Conservation (phyloP, 2,113 vertebrate species). For the Catharus fuscescens region DNA sequence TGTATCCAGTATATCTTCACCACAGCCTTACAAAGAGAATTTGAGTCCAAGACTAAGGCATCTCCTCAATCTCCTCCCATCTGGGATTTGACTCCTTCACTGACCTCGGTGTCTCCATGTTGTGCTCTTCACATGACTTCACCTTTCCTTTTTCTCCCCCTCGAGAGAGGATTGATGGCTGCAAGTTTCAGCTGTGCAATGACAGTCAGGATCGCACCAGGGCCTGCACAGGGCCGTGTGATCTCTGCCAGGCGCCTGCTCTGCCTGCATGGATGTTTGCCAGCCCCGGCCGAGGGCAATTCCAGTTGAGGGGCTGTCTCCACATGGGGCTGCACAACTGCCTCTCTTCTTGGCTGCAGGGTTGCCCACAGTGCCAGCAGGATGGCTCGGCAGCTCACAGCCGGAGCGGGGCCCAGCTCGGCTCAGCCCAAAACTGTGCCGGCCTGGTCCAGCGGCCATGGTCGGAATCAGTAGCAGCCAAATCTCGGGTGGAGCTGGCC, state of each 20-base stretch:
- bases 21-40: neutral
- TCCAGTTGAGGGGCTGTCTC: neutral
- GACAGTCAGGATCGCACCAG: rapidly evolving
- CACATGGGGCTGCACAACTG: neutral
- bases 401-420: neutral
- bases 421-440: no score
- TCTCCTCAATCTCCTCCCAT: neutral
- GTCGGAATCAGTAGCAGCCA: neutral
- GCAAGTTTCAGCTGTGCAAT: neutral
- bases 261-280: neutral
- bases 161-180: neutral
- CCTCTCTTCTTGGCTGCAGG: neutral
- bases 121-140: neutral
- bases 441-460: no score
- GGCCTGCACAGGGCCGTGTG: no score
- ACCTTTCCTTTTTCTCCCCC: neutral
- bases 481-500: neutral
- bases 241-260: neutral
- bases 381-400: neutral
- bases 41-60: neutral
- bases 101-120: neutral
- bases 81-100: neutral
- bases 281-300: neutral
- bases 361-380: neutral
- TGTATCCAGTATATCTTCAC: neutral